Conservation (phyloP, 2,797 vertebrate genomes). For the Enteromius thamalakanensis region DNA sequence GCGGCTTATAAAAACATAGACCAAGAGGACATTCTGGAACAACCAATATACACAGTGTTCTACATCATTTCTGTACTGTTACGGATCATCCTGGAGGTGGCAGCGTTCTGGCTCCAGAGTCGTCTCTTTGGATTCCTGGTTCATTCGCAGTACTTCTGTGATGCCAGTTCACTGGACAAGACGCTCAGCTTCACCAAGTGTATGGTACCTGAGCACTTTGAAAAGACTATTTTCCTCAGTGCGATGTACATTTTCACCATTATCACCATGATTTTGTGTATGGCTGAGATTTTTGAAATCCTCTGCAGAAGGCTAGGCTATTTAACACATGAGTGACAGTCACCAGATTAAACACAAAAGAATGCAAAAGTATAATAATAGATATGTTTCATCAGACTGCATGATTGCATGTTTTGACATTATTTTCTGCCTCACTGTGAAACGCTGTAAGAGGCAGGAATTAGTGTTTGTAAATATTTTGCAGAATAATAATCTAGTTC, state of each 20-base stretch:
- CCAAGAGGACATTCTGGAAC: slow-evolving; percentile 79
- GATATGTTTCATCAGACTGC: not conserved
- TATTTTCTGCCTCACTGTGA: not conserved
- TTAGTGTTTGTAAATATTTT: slow-evolving; percentile 20
- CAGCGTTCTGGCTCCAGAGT: slow-evolving; percentile 82
- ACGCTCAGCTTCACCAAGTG: slow-evolving; percentile 72
- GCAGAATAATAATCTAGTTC: not conserved
- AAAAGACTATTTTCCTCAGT: slow-evolving; percentile 84
- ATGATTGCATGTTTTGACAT: slow-evolving; percentile 2
- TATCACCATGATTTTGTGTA: slow-evolving; percentile 76
- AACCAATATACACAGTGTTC: slow-evolving; percentile 71
- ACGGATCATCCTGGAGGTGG: slow-evolving; percentile 77
- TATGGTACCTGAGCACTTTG: slow-evolving; percentile 81
- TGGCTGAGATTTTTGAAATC: slow-evolving; percentile 80
- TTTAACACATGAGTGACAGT: slow-evolving; percentile 67
- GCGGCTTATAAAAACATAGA: slow-evolving; percentile 76
- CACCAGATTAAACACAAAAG: slow-evolving; percentile 30
- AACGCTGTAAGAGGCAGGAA: not conserved
- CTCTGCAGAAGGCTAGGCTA: slow-evolving; percentile 75
- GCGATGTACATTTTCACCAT: slow-evolving; percentile 81
- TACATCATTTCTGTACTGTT: slow-evolving; percentile 79
- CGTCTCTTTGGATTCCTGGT: slow-evolving; percentile 81
- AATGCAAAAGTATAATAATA: not conserved
- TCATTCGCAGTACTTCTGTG: slow-evolving; percentile 73
- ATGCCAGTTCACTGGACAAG: slow-evolving; percentile 70